Percentiles rank a stretch among this genome's conserved stretches.
phyloP scores from a whole-genome alignment of 2,888 invertebrate species.

The Silvanus unidentatus region DNA sequence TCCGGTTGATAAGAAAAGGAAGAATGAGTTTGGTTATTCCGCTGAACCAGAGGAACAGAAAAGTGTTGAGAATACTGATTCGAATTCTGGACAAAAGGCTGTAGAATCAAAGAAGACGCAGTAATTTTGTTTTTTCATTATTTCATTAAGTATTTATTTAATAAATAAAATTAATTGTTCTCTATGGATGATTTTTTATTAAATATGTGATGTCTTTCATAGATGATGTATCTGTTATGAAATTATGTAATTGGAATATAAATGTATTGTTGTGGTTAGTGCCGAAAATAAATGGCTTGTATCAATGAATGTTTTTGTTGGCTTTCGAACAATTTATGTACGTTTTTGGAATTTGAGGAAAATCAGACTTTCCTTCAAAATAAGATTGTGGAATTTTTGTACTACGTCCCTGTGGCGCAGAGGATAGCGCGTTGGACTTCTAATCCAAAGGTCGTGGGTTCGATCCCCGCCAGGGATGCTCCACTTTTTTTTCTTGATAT shows the following conservation, averaged over 20 bases:
- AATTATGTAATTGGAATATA: background rate
- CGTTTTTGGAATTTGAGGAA: too few relatives aligned
- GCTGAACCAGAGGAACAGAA: conserved; percentile 55
- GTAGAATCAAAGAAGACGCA: conserved; percentile 24
- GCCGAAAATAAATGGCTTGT: conserved; percentile 1
- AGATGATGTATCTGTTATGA: conserved; percentile 2
- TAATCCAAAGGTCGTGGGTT: conserved; percentile 87
- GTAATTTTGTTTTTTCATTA: conserved; percentile 13
- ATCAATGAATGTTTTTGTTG: background rate
- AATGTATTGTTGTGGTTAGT: conserved; percentile 4
- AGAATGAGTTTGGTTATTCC: conserved; percentile 98
- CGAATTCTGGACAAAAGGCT: conserved; percentile 4
- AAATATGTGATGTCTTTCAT: conserved; percentile 4
- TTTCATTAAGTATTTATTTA: background rate
- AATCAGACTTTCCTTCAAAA: too few relatives aligned
- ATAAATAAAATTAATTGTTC: background rate
- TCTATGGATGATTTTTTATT: background rate
- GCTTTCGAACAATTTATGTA: too few relatives aligned
- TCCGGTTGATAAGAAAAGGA: conserved; percentile 88
- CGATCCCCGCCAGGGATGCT: conserved; percentile 78
- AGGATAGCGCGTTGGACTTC: conserved; percentile 87
- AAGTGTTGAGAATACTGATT: conserved; percentile 12
- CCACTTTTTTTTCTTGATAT: too few relatives aligned
- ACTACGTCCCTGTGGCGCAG: conserved; percentile 73
- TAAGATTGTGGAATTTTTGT: too few relatives aligned